These are phyloP conservation scores for Bruchidius siliquastri DNA, from an alignment of 2,888 invertebrate genomes.

Conservation along the genomic window DNA sequence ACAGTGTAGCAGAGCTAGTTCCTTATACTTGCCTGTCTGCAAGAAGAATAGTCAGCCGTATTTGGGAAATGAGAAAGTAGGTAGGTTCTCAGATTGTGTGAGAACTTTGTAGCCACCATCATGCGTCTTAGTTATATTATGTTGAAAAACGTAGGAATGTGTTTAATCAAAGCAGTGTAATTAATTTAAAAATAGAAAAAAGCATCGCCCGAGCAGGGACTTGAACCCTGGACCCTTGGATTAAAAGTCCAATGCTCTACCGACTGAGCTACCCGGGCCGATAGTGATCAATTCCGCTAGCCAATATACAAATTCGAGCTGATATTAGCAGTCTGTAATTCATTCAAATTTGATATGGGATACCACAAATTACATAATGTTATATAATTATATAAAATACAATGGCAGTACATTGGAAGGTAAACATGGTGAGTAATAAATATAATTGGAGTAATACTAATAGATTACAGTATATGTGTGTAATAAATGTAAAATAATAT, in stretches of 20 bases:
- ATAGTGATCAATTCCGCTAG: neutral
- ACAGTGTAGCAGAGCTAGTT: neutral
- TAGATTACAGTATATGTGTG: too few species aligned
- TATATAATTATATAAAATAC: too few species aligned
- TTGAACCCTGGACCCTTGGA: conserved; percentile 75
- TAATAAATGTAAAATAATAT: too few species aligned
- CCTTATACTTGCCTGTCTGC: neutral
- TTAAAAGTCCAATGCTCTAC: conserved; percentile 73
- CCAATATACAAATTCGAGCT: neutral
- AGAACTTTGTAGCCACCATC: neutral
- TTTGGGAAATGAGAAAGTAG: neutral
- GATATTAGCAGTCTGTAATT: neutral
- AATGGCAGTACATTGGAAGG: too few species aligned
- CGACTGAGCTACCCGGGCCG: conserved; percentile 68
- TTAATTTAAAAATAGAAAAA: conserved; percentile 36
- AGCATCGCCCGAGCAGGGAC: conserved; percentile 65
- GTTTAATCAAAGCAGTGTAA: too few species aligned
- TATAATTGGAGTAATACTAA: too few species aligned
- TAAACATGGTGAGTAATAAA: too few species aligned
- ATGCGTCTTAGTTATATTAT: neutral
- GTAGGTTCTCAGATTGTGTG: neutral
- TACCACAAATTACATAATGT: too few species aligned
- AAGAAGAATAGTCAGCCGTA: neutral
- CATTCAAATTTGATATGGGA: too few species aligned
- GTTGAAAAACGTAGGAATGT: neutral